These are phyloP conservation scores for Habrosyne pyritoides DNA, from an alignment of 2,888 invertebrate species.

Conservation along the genomic window DNA sequence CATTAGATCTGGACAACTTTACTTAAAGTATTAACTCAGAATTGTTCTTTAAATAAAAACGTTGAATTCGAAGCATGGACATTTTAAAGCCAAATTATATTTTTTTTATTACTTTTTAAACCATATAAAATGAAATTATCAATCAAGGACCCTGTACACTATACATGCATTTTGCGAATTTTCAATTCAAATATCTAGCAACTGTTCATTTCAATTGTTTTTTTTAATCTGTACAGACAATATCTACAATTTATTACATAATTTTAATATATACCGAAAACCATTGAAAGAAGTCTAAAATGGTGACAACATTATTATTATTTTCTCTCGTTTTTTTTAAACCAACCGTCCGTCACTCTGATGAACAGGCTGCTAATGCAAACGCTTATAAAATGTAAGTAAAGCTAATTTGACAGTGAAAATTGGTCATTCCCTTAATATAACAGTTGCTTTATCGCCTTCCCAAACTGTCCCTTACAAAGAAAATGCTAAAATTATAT, in stretches of 20 bases:
- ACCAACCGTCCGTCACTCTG: background rate
- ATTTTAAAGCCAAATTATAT: conserved; percentile 25
- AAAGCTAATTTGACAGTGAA: conserved; percentile 59
- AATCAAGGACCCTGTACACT: conserved; percentile 40
- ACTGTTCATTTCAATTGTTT: background rate
- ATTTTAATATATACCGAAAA: too few relatives aligned
- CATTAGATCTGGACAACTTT: too few relatives aligned
- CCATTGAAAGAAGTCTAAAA: too few relatives aligned
- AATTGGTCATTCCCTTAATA: conserved; percentile 60
- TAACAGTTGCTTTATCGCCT: conserved; percentile 22
- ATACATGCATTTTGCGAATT: conserved; percentile 23
- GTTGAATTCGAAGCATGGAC: conserved; percentile 45
- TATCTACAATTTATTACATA: too few relatives aligned
- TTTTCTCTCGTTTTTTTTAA: too few relatives aligned
- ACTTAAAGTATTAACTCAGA: too few relatives aligned
- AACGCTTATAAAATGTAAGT: conserved; percentile 32
- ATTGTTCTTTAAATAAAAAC: too few relatives aligned
- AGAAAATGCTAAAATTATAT: background rate
- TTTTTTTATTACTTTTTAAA: conserved; percentile 9
- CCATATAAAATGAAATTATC: conserved; percentile 28
- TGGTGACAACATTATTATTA: too few relatives aligned
- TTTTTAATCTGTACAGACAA: too few relatives aligned
- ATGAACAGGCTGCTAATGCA: conserved; percentile 26
- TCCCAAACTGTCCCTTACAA: background rate
- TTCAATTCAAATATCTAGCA: background rate